These are phyloP conservation scores for Synanthedon vespiformis DNA, from an alignment of 2,888 invertebrate species.

Conservation along the genomic window DNA sequence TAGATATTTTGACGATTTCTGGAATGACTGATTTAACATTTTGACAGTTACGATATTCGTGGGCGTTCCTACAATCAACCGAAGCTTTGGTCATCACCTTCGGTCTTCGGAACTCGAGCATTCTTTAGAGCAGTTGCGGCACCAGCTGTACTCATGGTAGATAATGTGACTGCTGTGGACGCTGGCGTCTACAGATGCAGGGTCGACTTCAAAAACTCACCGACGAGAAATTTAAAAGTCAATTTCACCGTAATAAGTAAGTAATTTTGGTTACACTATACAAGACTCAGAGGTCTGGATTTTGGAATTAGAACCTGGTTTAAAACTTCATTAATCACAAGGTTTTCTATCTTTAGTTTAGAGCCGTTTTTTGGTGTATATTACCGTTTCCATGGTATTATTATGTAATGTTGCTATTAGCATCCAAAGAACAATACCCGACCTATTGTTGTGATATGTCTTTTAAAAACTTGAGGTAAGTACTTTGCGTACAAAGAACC, in stretches of 20 bases:
- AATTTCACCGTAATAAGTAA: slow-evolving; percentile 92
- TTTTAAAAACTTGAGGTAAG: too few relatives aligned
- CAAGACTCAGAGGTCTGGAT: too few relatives aligned
- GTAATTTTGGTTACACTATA: slow-evolving; percentile 35
- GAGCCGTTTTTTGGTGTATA: too few relatives aligned
- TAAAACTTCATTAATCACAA: too few relatives aligned
- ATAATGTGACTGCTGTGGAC: slow-evolving; percentile 81
- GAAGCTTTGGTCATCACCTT: slow-evolving; percentile 85
- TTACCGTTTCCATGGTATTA: too few relatives aligned
- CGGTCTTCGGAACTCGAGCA: slow-evolving; percentile 80
- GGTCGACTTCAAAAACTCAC: slow-evolving; percentile 91
- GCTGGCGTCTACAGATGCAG: slow-evolving; percentile 89
- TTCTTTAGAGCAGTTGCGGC: slow-evolving; percentile 81
- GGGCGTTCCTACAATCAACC: slow-evolving; percentile 80
- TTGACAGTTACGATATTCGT: slow-evolving; percentile 80
- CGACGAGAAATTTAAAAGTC: slow-evolving; percentile 89
- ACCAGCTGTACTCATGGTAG: slow-evolving; percentile 82
- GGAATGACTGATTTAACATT: slow-evolving; percentile 4
- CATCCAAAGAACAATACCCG: too few relatives aligned
- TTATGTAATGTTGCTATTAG: too few relatives aligned
- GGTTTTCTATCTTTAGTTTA: too few relatives aligned
- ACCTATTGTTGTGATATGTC: too few relatives aligned
- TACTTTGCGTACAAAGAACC: too few relatives aligned
- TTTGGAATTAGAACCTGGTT: too few relatives aligned
- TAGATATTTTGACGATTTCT: not conserved